phyloP scores from a whole-genome alignment of 2,888 invertebrate species.

The Euclidia mi region DNA sequence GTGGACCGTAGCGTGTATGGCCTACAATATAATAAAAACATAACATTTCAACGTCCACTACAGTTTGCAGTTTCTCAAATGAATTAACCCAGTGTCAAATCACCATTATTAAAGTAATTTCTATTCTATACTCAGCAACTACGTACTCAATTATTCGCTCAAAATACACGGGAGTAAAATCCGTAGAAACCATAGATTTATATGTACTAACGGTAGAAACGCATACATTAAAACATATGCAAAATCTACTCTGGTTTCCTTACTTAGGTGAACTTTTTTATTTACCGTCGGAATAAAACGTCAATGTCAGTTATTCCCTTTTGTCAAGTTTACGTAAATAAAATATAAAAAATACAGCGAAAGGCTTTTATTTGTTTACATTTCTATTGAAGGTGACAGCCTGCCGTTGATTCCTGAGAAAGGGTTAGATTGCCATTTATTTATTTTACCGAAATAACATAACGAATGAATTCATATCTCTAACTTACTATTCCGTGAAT shows the following conservation, averaged over 20 bases:
- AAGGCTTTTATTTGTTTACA: slow-evolving; percentile 30
- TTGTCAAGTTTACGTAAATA: slow-evolving; percentile 2
- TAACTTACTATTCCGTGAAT: background rate
- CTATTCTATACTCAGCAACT: no score
- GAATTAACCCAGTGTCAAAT: no score
- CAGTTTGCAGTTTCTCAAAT: no score
- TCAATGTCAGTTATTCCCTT: slow-evolving; percentile 1
- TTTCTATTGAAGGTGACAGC: slow-evolving; percentile 39
- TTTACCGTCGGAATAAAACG: background rate
- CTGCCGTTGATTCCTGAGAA: slow-evolving; percentile 60
- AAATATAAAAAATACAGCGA: background rate
- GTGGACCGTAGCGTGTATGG: no score
- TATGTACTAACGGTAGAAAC: no score
- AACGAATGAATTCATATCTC: background rate
- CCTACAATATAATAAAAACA: no score
- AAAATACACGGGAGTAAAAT: background rate
- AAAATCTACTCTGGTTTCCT: background rate
- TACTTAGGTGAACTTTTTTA: slow-evolving; percentile 7
- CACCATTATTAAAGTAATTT: no score
- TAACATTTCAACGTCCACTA: no score
- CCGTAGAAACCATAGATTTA: background rate
- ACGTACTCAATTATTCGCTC: no score
- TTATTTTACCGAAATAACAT: background rate
- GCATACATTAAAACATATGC: background rate
- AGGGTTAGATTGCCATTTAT: slow-evolving; percentile 43